Conservation (phyloP, 2,888 invertebrate species). For the Gonocerus acuteangulatus region DNA sequence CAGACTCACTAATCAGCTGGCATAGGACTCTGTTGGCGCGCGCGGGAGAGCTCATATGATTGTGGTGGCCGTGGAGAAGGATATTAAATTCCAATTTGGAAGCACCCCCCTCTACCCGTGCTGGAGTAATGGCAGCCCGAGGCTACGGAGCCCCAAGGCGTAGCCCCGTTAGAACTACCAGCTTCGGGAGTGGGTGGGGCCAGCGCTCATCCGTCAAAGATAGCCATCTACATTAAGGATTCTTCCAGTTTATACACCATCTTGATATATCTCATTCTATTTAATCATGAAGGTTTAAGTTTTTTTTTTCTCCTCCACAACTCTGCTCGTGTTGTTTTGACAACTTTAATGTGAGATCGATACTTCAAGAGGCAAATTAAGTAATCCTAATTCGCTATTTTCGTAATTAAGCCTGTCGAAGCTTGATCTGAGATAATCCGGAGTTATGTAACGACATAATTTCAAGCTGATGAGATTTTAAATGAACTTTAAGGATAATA, state of each 20-base stretch:
- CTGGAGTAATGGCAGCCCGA: not conserved
- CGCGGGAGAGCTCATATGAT: not conserved
- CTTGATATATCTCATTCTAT: conserved; percentile 20
- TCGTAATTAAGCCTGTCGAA: no score
- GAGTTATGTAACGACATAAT: no score
- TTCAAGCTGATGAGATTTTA: no score
- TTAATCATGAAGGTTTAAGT: conserved; percentile 11
- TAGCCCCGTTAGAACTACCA: not conserved
- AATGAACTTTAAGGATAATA: no score
- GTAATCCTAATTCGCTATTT: no score
- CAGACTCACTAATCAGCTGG: not conserved
- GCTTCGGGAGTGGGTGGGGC: conserved; percentile 2
- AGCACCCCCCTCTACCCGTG: not conserved
- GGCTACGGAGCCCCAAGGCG: conserved; percentile 1
- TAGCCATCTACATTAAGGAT: conserved; percentile 18
- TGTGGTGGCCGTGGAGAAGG: conserved; percentile 8
- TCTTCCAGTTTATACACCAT: not conserved
- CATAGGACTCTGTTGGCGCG: not conserved
- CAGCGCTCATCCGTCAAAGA: conserved; percentile 7
- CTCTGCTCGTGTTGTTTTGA: no score
- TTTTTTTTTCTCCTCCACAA: not conserved
- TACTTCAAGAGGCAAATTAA: no score
- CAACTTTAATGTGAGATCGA: no score
- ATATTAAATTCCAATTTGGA: conserved; percentile 23
- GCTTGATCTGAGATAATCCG: no score